A percentile compares a stretch with the other conserved stretches of the same genome.
Evolutionary conservation across 1,140 invertebrate species (phyloP).

Genomic region (Idris sp.): DNA sequence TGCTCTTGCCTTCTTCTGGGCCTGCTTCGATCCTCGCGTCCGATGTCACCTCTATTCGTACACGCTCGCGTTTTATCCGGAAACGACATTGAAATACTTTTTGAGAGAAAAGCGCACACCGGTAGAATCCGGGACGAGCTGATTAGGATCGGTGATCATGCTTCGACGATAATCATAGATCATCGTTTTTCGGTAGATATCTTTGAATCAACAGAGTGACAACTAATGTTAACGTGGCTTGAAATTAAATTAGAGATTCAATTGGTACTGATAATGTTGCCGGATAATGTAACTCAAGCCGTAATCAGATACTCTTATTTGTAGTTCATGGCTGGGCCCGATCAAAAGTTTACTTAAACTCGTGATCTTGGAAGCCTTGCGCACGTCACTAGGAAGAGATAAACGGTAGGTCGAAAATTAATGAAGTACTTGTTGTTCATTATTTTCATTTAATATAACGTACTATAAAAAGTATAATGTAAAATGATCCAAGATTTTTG

Average conservation of each 20-base stretch:
- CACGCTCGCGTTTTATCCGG: slow-evolving; percentile 28
- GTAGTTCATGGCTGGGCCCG: slow-evolving; percentile 13
- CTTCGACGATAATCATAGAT: slow-evolving; percentile 8
- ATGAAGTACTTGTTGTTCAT: slow-evolving; percentile 11
- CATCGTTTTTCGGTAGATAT: slow-evolving; percentile 30
- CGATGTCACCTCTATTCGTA: slow-evolving; percentile 49
- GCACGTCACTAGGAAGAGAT: slow-evolving; percentile 4
- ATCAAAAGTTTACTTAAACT: slow-evolving; percentile 39
- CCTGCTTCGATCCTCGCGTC: slow-evolving; percentile 37
- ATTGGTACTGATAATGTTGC: slow-evolving; percentile 12
- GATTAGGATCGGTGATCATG: slow-evolving; percentile 33
- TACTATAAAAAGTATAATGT: too few relatives aligned
- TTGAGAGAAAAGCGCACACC: slow-evolving; percentile 9
- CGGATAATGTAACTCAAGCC: slow-evolving; percentile 33
- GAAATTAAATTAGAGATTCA: slow-evolving; percentile 48
- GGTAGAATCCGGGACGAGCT: slow-evolving; percentile 22
- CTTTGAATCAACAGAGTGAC: slow-evolving; percentile 29
- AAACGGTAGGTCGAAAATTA: neutral
- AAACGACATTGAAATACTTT: slow-evolving; percentile 46
- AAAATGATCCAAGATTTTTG: too few relatives aligned
- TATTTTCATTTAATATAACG: too few relatives aligned
- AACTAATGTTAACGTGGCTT: slow-evolving; percentile 14
- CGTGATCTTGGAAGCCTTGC: slow-evolving; percentile 19
- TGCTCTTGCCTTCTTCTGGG: slow-evolving; percentile 31
- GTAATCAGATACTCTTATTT: slow-evolving; percentile 42